phyloP scores from a whole-genome alignment of 2,888 invertebrate genomes.

The Melanophora roralis region DNA sequence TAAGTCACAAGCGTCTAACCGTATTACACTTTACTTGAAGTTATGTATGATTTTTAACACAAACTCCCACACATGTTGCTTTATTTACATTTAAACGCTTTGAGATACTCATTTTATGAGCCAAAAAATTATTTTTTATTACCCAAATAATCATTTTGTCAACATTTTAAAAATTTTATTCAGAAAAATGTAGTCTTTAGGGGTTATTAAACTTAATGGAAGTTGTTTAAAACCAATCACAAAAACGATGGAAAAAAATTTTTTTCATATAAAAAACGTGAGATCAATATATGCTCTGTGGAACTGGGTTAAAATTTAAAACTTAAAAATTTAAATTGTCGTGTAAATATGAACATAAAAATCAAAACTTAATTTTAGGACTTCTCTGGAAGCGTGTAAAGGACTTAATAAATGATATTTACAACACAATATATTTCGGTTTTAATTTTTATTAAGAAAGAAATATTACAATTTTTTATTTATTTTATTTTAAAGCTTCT shows the following conservation, averaged over 20 bases:
- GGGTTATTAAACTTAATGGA: conserved; percentile 51
- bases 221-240: conserved; percentile 45
- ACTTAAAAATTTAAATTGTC: too few species aligned
- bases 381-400: too few species aligned
- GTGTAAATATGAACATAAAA: too few species aligned
- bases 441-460: too few species aligned
- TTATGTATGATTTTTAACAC: conserved; percentile 15
- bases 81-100: neutral
- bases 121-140: conserved; percentile 49
- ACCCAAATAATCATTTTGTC: conserved; percentile 49
- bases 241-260: too few species aligned
- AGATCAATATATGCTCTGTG: too few species aligned
- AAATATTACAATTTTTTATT: too few species aligned
- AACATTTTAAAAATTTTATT: conserved; percentile 8
- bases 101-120: conserved; percentile 13
- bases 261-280: too few species aligned
- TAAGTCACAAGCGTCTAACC: conserved; percentile 15
- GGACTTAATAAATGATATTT: too few species aligned
- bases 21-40: neutral
- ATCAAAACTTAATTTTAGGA: too few species aligned
- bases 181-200: conserved; percentile 5
- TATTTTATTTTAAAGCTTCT: neutral
- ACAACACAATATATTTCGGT: too few species aligned
- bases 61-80: neutral
- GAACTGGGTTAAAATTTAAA: too few species aligned